Evolutionary conservation across 2,113 vertebrate genomes (phyloP), one percentile per base, ranked within the genome.

Genomic region (Sialia sialis): DNA sequence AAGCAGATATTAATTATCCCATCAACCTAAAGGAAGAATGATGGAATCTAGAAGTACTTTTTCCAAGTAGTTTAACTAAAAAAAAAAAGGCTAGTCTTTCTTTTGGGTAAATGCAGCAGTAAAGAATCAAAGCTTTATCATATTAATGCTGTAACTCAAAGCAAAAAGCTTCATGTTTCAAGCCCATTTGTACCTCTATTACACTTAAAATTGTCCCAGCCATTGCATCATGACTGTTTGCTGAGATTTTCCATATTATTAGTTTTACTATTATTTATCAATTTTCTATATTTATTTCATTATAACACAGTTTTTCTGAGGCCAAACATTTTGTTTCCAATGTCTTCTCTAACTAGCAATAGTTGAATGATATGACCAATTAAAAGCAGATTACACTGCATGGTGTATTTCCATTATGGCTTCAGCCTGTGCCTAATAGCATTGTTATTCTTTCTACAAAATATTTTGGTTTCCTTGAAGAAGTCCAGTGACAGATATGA

Each of bases 401-500:
- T 13, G 21, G 36, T 80, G 36, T 85, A 87, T 87, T 95, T 89
- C 74, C 66, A 41, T 19, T 80, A 82, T 84, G 54, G 58, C 70
- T 91, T 91, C 63, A 95, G 78, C 63, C 59, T 79, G 15, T 77
- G 49, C 74, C 63, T 82, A 68, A 89, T 38, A 74, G 55, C 46
- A 80, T 77, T 93, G 82, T 85, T 96, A 91, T 83, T 87, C 78
- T 93, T 90, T 69, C 46, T 67, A 88, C 10, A 83, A 95, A 95
- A 85, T 91, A 85, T 94, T 96, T 95, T 83, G n/a, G 49, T 86
- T 95, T 93, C 68, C 76, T 80, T 91, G 87, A 95, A 96, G 84
- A 91, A 94, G 59, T 82, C 63, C 87, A 80, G 84, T 74, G 63
- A 95, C 67, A 93, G 84, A 91, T 70, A 93, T 85, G 36, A 93